Evolutionary conservation across 2,797 vertebrate genomes (phyloP).

Genomic region (Hoplostethus mediterraneus): DNA sequence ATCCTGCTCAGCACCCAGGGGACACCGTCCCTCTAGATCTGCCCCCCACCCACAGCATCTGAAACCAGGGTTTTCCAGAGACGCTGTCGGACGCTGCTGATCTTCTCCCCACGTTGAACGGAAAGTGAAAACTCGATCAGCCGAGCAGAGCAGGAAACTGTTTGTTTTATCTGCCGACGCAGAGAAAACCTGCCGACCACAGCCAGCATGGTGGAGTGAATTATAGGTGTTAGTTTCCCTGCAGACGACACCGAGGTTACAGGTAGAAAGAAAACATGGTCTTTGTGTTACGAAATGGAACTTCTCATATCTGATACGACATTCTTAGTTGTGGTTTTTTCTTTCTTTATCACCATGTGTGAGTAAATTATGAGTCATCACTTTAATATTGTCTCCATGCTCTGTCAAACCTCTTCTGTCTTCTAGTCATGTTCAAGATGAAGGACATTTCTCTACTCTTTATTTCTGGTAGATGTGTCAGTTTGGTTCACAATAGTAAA

Average conservation of each 20-base stretch:
- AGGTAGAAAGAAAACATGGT: no score
- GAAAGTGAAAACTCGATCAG: conserved; percentile 34
- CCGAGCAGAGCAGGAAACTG: no score
- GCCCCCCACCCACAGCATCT: not conserved
- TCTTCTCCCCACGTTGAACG: conserved; percentile 16
- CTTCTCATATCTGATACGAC: no score
- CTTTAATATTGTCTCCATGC: not conserved
- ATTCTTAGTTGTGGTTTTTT: no score
- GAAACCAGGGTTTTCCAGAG: conserved; percentile 48
- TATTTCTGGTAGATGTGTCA: no score
- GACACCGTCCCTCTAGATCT: not conserved
- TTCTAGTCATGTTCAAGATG: no score
- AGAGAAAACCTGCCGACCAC: conserved; percentile 7
- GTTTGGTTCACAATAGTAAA: no score
- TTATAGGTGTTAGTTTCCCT: no score
- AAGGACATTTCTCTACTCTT: no score
- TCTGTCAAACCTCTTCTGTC: not conserved
- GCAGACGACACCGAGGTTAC: no score
- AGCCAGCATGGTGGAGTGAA: not conserved
- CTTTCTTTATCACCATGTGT: not conserved
- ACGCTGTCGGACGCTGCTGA: no score
- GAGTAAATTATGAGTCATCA: conserved; percentile 43
- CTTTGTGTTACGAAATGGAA: no score
- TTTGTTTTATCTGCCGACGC: conserved; percentile 4
- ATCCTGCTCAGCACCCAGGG: conserved; percentile 26